These are phyloP conservation scores for Elegia similella DNA, from an alignment of 2,888 invertebrate genomes.

Conservation along the genomic window DNA sequence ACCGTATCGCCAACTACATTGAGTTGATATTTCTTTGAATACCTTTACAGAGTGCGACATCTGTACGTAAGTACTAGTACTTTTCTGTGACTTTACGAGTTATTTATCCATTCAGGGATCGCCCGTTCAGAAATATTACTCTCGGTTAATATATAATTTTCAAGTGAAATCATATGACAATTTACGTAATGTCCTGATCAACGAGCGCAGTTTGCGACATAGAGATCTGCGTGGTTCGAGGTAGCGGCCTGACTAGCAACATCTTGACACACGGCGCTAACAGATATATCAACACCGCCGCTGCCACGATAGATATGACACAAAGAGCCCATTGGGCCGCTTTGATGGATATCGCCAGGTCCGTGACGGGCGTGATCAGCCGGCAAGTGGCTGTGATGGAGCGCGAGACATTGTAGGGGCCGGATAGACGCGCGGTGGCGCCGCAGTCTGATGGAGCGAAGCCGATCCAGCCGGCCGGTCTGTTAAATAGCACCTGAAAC, in stretches of 20 bases:
- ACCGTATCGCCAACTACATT: too few species aligned
- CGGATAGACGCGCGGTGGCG: conserved; percentile 55
- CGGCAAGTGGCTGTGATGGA: conserved; percentile 49
- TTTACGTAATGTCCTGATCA: conserved; percentile 45
- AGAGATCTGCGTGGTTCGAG: conserved; percentile 54
- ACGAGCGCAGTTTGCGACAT: conserved; percentile 65
- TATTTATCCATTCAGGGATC: too few species aligned
- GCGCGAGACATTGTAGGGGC: conserved; percentile 55
- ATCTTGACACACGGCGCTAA: conserved; percentile 61
- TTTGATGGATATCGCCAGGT: conserved; percentile 55
- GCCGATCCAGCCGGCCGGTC: conserved; percentile 70
- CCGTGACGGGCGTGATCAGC: conserved; percentile 40
- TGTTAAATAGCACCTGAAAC: conserved; percentile 69
- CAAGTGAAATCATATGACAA: too few species aligned
- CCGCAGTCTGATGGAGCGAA: conserved; percentile 70
- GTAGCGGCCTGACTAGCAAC: conserved; percentile 43
- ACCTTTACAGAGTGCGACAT: too few species aligned
- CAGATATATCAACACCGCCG: conserved; percentile 55
- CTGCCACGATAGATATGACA: conserved; percentile 58
- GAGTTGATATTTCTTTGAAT: too few species aligned
- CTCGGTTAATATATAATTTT: too few species aligned
- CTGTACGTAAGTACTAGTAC: too few species aligned
- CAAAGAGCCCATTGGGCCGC: conserved; percentile 67
- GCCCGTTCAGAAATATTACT: too few species aligned
- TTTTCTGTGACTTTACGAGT: too few species aligned